Conservation (phyloP, 2,113 vertebrate genomes). For the Cacatua alba region DNA sequence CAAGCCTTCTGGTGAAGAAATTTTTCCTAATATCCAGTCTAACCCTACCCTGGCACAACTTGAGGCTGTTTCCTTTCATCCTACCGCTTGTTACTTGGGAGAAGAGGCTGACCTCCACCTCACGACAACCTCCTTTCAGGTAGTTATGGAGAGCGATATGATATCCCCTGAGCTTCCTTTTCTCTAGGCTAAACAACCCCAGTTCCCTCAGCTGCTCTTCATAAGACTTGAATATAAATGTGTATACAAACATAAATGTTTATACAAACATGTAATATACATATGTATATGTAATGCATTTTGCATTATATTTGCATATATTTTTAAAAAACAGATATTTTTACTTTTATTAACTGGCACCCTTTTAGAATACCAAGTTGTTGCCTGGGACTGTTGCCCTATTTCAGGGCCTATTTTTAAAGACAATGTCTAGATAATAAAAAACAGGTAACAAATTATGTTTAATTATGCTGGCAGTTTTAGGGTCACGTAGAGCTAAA, state of each 20-base stretch:
- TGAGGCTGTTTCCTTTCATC: not conserved
- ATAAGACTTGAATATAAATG: not conserved
- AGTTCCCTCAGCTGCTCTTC: not conserved
- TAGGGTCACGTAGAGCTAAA: not conserved
- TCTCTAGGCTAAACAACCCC: not conserved
- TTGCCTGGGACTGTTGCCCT: constrained; percentile 16
- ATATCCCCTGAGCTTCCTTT: not conserved
- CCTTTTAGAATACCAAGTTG: constrained; percentile 13
- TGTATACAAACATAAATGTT: not conserved
- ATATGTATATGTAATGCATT: not conserved
- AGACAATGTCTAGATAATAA: not conserved
- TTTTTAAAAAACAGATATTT: not conserved
- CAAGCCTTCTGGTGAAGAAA: not conserved
- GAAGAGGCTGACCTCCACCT: not conserved
- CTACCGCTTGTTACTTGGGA: not conserved
- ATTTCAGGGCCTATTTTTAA: not conserved
- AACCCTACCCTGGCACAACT: not conserved
- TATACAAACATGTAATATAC: not conserved
- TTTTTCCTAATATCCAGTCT: not conserved
- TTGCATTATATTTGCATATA: not conserved
- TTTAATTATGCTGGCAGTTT: not conserved
- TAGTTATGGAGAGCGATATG: rapidly evolving
- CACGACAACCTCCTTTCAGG: not conserved
- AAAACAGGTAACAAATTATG: not conserved
- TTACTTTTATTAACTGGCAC: constrained; percentile 33